Base-by-base conservation (phyloP, 2,888 invertebrate genomes). In the Lamellibrachia columna region DNA sequence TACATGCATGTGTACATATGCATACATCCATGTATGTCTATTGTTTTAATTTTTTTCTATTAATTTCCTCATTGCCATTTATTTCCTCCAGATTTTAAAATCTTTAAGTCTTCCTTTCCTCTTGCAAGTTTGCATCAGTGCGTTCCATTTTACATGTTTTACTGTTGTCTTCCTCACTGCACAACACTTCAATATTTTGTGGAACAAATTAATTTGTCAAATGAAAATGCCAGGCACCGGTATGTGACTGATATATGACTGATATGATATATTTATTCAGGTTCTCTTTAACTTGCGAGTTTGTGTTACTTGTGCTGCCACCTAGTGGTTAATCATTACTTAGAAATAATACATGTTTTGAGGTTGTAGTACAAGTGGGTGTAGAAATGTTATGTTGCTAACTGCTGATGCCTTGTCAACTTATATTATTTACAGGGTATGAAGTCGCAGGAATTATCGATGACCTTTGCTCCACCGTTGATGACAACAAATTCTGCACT, bases 371-470 rank as follows among this genome's bases (percentile, higher is more conserved):
- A 11, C 22, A 52, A 28, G 53, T 52, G 7, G 53, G 11, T 53
- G 52, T 91, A 11, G 52, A 40, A 9, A 75, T 91, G 53, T 8
- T 92, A 53, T 11, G 53, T 93, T 52, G 7, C 53, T 55, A 75
- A 28, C 93, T 52, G 7, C 53, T 55, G 52, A 40, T 40, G 40
- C 92, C 60, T 53, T 92, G 58, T 40, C 92, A 53, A 60, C 22
- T 90, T 40, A 3, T 52, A 60, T 28, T 94, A 7, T 94, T 94
- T 55, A 94, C 40, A 97, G 97, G 97, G n/a, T 96, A 95, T 93
- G 97, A 97, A 95, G 96, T 97, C 7, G 96, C 97, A 52, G 97
- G 97, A 3, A 95, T 96, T 7, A 95, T 97, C 11, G 96, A 97
- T 92, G 96, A 96, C 4, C 95, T 97, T 55, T 96, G 97, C 90